Base-by-base conservation (phyloP, 92 coral and sea anemone species). In the Umimayanthus kanabou region DNA sequence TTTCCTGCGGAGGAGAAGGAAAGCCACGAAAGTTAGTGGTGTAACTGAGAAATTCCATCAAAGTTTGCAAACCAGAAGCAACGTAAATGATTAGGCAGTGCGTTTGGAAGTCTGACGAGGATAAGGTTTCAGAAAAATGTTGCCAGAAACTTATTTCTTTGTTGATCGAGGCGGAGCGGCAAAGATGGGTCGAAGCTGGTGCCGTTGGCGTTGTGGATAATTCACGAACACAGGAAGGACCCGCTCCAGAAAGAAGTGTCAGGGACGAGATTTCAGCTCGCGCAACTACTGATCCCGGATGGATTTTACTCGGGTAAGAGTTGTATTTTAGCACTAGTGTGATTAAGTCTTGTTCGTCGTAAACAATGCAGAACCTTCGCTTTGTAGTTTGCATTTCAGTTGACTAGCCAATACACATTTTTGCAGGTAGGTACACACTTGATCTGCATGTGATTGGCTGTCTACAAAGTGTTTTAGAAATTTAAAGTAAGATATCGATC, bases 291-390 rank as follows among this genome's bases (percentile, higher is more conserved):
- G 87, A 83, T 70, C 78, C 77, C 20, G 87, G 78, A 11, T 83
- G 87, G 87, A 83, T 40, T 67, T 43, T 83, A 33, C 65, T 83
- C 22, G 77, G 87, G 87, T 83, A 70, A 70, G 87, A 16, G 40
- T 25, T 67, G 9, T 55, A 29, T 81, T 15, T 26, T 18, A 39
- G 15, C 2, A 2, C 2, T 47, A 40, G 78, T 22, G 23, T 33
- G 23, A 15, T 6, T 10, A 22, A 50, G 14, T 50, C 15, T 9
- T 39, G 50, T 43, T 16, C n/a, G 26, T 74, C 15, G 11, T 74
- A 37, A 15, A 18, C 57, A 50, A 50, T 9, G 18, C 25, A 61
- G 18, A 3, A 61, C 5, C n/a, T 61, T 4, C 5, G 25, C 26
- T 5, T 61, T 61, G 69, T 57, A 14, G 23, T 22, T 22, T 61